Percentiles rank a stretch among this genome's conserved stretches.
These are phyloP conservation scores for Lysiphlebus fabarum DNA, from an alignment of 1,140 invertebrate genomes.

Conservation along the genomic window DNA sequence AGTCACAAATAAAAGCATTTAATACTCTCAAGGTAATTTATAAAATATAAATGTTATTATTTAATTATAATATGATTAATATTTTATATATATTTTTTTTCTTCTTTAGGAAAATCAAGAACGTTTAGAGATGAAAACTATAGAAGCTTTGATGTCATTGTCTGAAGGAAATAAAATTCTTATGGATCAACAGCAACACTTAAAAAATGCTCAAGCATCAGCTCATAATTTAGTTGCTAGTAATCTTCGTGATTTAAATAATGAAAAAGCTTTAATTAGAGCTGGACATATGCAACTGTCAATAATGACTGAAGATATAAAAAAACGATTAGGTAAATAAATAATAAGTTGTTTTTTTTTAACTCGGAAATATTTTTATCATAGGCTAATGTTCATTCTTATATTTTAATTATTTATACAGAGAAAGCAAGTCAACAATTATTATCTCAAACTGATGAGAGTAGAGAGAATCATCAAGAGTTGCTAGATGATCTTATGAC, in stretches of 20 bases:
- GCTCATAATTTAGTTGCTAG: slow-evolving; percentile 56
- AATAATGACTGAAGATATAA: slow-evolving; percentile 58
- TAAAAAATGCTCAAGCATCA: slow-evolving; percentile 55
- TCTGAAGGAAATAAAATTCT: slow-evolving; percentile 56
- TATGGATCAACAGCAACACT: slow-evolving; percentile 56
- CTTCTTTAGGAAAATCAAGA: slow-evolving; percentile 57
- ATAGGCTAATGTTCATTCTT: no score
- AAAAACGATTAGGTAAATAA: slow-evolving; percentile 55
- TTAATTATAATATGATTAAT: neutral
- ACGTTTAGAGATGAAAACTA: slow-evolving; percentile 54
- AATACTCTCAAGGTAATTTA: slow-evolving; percentile 47
- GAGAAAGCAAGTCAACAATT: slow-evolving; percentile 57
- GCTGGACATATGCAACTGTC: slow-evolving; percentile 59
- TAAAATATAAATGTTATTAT: slow-evolving; percentile 2
- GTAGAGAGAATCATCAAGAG: slow-evolving; percentile 56
- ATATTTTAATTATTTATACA: slow-evolving; percentile 25
- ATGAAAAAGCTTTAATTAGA: slow-evolving; percentile 63
- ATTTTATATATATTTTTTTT: slow-evolving; percentile 8
- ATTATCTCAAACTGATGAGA: slow-evolving; percentile 50
- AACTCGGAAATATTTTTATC: neutral
- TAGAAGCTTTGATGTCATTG: slow-evolving; percentile 55
- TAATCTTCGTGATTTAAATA: slow-evolving; percentile 59
- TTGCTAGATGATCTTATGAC: slow-evolving; percentile 58
- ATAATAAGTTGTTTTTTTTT: neutral
- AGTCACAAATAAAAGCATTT: slow-evolving; percentile 46